phyloP scores from a whole-genome alignment of 2,888 invertebrate species.

The Harmothoe impar region DNA sequence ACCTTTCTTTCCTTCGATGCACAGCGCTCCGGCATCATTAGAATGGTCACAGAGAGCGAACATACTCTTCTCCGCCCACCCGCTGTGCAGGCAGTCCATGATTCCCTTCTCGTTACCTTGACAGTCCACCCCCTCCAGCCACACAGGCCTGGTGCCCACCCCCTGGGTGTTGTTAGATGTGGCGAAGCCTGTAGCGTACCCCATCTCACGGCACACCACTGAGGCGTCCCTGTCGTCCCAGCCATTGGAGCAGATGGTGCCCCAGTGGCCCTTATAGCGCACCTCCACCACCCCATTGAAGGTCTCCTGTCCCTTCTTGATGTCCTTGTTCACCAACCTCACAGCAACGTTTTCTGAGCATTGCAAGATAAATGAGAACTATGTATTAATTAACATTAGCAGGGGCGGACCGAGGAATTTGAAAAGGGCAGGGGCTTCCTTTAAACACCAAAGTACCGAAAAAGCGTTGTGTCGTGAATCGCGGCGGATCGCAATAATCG shows the following conservation, averaged over 20 bases:
- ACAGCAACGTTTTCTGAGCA: not conserved
- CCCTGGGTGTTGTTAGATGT: not conserved
- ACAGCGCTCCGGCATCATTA: conserved; percentile 9
- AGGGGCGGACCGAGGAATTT: too few relatives aligned
- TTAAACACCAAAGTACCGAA: too few relatives aligned
- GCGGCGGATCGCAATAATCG: too few relatives aligned
- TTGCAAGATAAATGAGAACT: not conserved
- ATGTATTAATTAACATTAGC: not conserved
- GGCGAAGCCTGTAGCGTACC: conserved; percentile 7
- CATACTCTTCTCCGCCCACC: conserved; percentile 8
- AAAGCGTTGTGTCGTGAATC: too few relatives aligned
- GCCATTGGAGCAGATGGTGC: conserved; percentile 58
- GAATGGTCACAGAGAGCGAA: conserved; percentile 32
- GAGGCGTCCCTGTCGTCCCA: conserved; percentile 44
- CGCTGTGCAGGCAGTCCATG: conserved; percentile 35
- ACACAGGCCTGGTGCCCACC: not conserved
- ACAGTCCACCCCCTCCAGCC: conserved; percentile 37
- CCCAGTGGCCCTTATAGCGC: conserved; percentile 58
- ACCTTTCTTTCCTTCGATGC: not conserved
- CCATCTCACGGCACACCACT: conserved; percentile 37
- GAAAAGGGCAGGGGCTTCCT: too few relatives aligned
- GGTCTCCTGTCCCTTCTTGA: too few relatives aligned
- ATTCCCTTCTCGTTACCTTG: not conserved
- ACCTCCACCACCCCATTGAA: conserved; percentile 17
- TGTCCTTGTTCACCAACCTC: conserved; percentile 3